These are phyloP conservation scores for Diarsia mendica DNA, from an alignment of 2,888 invertebrate species.

Conservation along the genomic window DNA sequence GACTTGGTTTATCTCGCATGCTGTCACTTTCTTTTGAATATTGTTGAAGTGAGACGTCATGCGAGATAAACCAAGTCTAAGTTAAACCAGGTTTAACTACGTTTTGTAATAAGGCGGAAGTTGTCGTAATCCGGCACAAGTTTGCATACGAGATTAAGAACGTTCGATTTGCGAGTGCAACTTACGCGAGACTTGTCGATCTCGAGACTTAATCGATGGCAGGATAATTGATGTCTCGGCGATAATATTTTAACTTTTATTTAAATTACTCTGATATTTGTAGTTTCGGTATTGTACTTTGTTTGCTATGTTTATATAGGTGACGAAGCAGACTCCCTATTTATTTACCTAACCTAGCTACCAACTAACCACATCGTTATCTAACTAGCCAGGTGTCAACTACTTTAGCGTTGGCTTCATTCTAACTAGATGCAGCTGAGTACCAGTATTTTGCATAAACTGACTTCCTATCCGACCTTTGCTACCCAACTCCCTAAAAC, in stretches of 20 bases:
- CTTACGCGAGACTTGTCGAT: slow-evolving; percentile 34
- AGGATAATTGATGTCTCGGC: slow-evolving; percentile 16
- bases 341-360: too few species aligned
- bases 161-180: slow-evolving; percentile 59
- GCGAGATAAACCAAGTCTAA: too few species aligned
- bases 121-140: slow-evolving; percentile 59
- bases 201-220: slow-evolving; percentile 27
- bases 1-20: too few species aligned
- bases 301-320: not conserved
- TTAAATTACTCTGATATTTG: not conserved
- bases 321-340: too few species aligned
- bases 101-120: too few species aligned
- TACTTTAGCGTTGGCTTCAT: not conserved
- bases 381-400: not conserved
- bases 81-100: too few species aligned
- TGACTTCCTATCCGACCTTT: not conserved
- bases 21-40: too few species aligned
- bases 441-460: not conserved
- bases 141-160: slow-evolving; percentile 58
- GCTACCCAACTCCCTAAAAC: not conserved
- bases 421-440: not conserved
- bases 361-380: not conserved
- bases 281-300: not conserved
- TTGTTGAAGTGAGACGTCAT: too few species aligned
- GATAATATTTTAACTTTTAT: not conserved